These are phyloP conservation scores for Brachypteracias leptosomus DNA, from an alignment of 2,113 vertebrate genomes.

Conservation along the genomic window DNA sequence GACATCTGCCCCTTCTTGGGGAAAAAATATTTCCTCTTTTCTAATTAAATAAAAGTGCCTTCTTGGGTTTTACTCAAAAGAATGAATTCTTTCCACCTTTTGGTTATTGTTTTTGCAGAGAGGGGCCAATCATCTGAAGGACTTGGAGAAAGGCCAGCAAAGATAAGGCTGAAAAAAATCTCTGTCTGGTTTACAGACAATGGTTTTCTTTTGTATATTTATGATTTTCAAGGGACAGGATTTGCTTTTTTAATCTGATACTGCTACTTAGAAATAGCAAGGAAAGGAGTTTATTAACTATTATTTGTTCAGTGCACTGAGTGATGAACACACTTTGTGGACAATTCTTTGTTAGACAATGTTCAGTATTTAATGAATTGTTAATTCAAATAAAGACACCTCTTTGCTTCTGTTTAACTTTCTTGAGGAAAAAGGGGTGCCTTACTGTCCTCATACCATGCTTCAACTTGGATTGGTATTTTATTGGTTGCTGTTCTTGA, in stretches of 20 bases:
- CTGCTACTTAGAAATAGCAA: not conserved
- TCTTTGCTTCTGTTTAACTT: not conserved
- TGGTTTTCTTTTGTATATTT: not conserved
- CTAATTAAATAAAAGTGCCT: not conserved
- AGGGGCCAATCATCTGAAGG: not conserved
- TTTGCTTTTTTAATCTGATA: not conserved
- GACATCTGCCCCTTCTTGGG: not conserved
- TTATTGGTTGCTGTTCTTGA: not conserved
- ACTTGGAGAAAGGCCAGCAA: conserved; percentile 17
- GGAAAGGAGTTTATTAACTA: not conserved
- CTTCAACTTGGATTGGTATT: not conserved
- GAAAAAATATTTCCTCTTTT: not conserved
- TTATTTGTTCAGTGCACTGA: not conserved
- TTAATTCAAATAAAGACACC: not conserved
- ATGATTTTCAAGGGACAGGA: not conserved
- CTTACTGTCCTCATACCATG: not conserved
- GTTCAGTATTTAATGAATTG: not conserved
- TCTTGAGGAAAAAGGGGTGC: not conserved
- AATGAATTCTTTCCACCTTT: not conserved
- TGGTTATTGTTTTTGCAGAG: not conserved
- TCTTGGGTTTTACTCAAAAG: not conserved
- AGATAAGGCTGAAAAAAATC: conserved; percentile 22
- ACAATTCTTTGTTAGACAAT: not conserved
- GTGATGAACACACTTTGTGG: not conserved
- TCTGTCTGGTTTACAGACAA: not conserved